Conservation (phyloP, 2,888 invertebrate genomes). For the Caenorhabditis sp. region DNA sequence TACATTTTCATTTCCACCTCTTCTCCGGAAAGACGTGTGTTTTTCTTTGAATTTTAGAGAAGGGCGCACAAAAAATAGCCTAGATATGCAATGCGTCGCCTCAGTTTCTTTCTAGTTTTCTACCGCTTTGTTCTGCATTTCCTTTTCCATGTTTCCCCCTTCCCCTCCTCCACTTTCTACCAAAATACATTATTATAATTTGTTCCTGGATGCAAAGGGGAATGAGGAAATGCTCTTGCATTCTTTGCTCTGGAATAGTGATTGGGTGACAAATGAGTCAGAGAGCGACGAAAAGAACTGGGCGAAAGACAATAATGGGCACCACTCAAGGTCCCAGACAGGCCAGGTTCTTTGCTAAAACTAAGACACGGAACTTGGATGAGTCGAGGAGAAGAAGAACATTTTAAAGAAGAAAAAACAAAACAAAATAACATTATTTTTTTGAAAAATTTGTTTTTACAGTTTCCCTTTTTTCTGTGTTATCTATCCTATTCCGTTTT, state of each 20-base stretch:
- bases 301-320: conserved; percentile 28
- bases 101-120: conserved; percentile 20
- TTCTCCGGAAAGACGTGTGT: conserved; percentile 31
- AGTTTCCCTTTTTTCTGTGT: background rate
- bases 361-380: too few relatives aligned
- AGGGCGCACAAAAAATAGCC: conserved; percentile 26
- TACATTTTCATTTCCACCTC: too few relatives aligned
- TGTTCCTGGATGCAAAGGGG: conserved; percentile 10
- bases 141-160: too few relatives aligned
- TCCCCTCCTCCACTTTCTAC: too few relatives aligned
- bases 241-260: conserved; percentile 25
- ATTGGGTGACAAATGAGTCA: conserved; percentile 52
- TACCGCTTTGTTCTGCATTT: too few relatives aligned
- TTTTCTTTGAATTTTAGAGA: conserved; percentile 56
- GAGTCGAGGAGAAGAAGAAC: too few relatives aligned
- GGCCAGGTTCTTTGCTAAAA: background rate
- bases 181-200: conserved; percentile 51
- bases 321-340: conserved; percentile 23
- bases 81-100: conserved; percentile 9
- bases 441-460: background rate
- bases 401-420: too few relatives aligned
- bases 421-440: too few relatives aligned
- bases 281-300: background rate
- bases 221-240: conserved; percentile 9
- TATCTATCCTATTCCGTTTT: background rate